A percentile compares a stretch with the other conserved stretches of the same genome.
phyloP scores from a whole-genome alignment of 2,888 invertebrate genomes.

The Polyommatus iphigenia region DNA sequence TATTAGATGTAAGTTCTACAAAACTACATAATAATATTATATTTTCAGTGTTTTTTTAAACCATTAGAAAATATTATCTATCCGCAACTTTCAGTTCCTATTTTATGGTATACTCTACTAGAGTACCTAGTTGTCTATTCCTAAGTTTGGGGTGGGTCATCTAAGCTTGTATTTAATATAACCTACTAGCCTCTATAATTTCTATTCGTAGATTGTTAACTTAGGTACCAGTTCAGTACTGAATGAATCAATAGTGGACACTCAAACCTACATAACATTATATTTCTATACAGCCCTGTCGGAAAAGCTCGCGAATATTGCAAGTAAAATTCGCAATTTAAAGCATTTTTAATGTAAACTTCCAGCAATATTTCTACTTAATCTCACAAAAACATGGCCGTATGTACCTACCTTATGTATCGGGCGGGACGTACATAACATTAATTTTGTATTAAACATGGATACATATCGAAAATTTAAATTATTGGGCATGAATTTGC shows the following conservation, averaged over 20 bases:
- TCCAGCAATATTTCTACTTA: slow-evolving; percentile 28
- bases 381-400: slow-evolving; percentile 33
- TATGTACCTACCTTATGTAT: slow-evolving; percentile 38
- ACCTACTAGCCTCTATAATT: too few species aligned
- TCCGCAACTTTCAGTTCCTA: too few species aligned
- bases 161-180: too few species aligned
- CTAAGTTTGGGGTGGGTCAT: too few species aligned
- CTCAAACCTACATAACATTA: neutral
- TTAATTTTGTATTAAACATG: slow-evolving; percentile 70
- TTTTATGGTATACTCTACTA: neutral
- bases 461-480: slow-evolving; percentile 73
- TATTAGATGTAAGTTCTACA: neutral
- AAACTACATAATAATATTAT: too few species aligned
- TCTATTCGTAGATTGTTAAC: too few species aligned
- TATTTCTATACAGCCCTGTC: neutral
- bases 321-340: slow-evolving; percentile 13
- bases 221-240: neutral
- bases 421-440: slow-evolving; percentile 49
- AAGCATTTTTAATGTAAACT: slow-evolving; percentile 29
- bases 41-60: too few species aligned
- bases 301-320: slow-evolving; percentile 10
- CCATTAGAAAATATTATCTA: too few species aligned
- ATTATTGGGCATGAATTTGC: slow-evolving; percentile 76
- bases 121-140: too few species aligned
- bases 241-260: neutral